Evolutionary conservation across 1,140 invertebrate species (phyloP).

Genomic region (Drosophila mayri): DNA sequence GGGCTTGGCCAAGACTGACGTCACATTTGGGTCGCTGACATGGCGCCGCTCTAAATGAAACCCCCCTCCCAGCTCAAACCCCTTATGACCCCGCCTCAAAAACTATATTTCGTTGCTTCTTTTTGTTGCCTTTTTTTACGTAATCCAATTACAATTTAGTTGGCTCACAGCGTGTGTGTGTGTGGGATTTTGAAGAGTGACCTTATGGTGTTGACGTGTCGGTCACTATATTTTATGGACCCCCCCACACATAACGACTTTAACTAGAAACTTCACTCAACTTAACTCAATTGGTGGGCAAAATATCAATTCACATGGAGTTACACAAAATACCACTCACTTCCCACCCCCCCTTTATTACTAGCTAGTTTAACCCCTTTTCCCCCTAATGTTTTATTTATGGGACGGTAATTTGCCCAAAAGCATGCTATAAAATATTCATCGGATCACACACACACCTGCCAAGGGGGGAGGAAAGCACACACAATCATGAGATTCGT

Average conservation of each 20-base stretch:
- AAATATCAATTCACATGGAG: conserved; percentile 46
- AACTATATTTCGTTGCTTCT: conserved; percentile 24
- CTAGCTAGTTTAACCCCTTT: conserved; percentile 3
- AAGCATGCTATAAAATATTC: conserved; percentile 78
- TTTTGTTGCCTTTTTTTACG: conserved; percentile 25
- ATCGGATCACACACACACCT: conserved; percentile 24
- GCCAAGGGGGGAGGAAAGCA: not conserved
- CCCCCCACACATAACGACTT: conserved; percentile 14
- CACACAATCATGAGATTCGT: conserved; percentile 32
- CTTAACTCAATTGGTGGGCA: conserved; percentile 40
- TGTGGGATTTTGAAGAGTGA: conserved; percentile 3
- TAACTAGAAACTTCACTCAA: conserved; percentile 16
- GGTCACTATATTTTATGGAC: conserved; percentile 29
- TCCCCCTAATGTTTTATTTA: conserved; percentile 62
- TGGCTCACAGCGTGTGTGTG: conserved; percentile 3
- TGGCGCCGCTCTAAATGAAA: conserved; percentile 24
- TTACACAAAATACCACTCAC: conserved; percentile 18
- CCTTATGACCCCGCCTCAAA: conserved; percentile 4
- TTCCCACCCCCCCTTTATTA: not conserved
- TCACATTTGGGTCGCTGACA: conserved; percentile 36
- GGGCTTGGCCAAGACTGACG: conserved; percentile 36
- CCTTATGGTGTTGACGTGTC: not conserved
- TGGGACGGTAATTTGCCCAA: conserved; percentile 69
- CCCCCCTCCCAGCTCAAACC: conserved; percentile 1
- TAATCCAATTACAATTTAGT: conserved; percentile 73